phyloP scores from a whole-genome alignment of 2,888 invertebrate species.

The Amphipoea oculea region DNA sequence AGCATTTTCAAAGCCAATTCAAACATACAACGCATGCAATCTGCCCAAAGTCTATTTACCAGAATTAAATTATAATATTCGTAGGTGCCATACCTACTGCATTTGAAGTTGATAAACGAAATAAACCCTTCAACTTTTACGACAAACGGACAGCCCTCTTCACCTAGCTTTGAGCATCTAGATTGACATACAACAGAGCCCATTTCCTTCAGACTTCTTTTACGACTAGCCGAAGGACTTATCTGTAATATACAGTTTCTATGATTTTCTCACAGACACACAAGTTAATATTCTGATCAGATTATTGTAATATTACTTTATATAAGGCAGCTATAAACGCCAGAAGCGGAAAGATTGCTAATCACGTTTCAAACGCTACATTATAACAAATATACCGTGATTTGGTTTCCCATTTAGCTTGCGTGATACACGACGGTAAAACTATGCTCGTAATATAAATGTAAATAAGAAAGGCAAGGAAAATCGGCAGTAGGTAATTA shows the following conservation, averaged over 20 bases:
- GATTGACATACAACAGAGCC: slow-evolving; percentile 15
- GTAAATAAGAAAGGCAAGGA: slow-evolving; percentile 47
- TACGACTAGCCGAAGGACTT: slow-evolving; percentile 33
- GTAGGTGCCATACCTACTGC: background rate
- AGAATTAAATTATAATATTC: background rate
- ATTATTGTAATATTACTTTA: slow-evolving; percentile 23
- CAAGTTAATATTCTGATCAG: slow-evolving; percentile 21
- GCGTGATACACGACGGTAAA: slow-evolving; percentile 56
- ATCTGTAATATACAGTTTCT: slow-evolving; percentile 11
- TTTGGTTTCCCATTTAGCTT: slow-evolving; percentile 45
- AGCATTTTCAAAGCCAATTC: background rate
- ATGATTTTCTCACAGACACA: background rate
- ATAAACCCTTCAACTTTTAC: slow-evolving; percentile 38
- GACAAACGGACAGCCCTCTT: slow-evolving; percentile 9
- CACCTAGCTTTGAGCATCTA: slow-evolving; percentile 29
- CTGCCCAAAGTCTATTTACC: too few relatives aligned
- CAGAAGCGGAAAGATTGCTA: slow-evolving; percentile 55
- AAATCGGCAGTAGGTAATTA: slow-evolving; percentile 32
- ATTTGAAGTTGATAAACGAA: slow-evolving; percentile 15
- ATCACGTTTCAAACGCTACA: slow-evolving; percentile 41
- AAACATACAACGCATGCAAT: background rate
- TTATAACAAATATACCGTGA: slow-evolving; percentile 44
- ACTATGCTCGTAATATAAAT: slow-evolving; percentile 51
- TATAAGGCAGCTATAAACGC: slow-evolving; percentile 15
- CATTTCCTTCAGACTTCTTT: slow-evolving; percentile 42